Evolutionary conservation across 2,113 vertebrate genomes (phyloP).

Genomic region (Psophia crepitans): DNA sequence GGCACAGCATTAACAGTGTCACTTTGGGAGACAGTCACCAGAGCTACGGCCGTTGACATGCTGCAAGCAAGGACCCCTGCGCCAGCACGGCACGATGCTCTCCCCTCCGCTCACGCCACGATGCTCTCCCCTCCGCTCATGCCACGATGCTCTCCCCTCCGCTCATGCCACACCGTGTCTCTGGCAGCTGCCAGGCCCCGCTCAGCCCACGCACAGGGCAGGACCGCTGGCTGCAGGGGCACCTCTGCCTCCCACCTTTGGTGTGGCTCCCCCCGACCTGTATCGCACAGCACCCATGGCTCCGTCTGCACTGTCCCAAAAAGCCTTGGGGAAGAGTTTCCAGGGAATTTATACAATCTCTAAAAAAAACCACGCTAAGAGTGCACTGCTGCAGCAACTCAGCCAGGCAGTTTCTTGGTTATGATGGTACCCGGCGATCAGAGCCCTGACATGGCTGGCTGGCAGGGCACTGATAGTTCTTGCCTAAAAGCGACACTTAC

Average conservation of each 20-base stretch:
- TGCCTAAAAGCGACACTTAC: neutral
- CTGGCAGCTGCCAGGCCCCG: neutral
- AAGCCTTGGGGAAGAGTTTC: neutral
- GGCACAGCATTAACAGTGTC: neutral
- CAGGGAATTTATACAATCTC: neutral
- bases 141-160: neutral
- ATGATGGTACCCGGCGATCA: neutral
- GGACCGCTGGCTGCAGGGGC: neutral
- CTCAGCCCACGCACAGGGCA: neutral
- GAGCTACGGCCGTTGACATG: neutral
- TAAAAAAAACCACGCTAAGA: rapidly evolving
- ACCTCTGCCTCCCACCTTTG: rapidly evolving
- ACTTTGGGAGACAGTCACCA: neutral
- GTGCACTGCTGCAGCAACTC: neutral
- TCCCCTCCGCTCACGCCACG: rapidly evolving
- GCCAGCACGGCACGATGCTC: neutral
- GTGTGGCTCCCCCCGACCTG: neutral
- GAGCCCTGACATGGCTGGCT: neutral
- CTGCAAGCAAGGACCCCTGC: neutral
- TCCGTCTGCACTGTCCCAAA: neutral
- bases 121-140: neutral
- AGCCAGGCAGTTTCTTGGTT: neutral
- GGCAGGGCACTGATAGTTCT: neutral
- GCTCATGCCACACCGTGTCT: rapidly evolving
- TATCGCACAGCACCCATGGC: neutral